Conservation (phyloP, 2,888 invertebrate genomes). For the Drosophila phalerata region DNA sequence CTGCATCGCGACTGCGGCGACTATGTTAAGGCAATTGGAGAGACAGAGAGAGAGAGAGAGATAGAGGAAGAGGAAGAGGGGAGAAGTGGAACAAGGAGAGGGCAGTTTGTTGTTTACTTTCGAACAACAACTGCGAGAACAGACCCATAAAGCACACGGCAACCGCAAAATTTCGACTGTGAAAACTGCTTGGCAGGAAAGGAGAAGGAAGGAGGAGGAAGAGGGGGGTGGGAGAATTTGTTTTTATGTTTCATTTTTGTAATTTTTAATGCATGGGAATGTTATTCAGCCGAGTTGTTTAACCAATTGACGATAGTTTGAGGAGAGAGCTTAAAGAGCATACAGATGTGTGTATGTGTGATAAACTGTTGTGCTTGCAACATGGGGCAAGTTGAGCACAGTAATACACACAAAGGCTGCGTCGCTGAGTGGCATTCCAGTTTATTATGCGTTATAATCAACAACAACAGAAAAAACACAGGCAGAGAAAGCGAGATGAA, state of each 20-base stretch:
- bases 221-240: slow-evolving; percentile 11
- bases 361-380: slow-evolving; percentile 24
- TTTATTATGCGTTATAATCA: slow-evolving; percentile 77
- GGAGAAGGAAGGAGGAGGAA: neutral
- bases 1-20: slow-evolving; percentile 43
- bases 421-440: slow-evolving; percentile 70
- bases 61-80: neutral
- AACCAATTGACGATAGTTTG: slow-evolving; percentile 56
- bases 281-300: slow-evolving; percentile 45
- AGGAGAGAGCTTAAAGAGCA: slow-evolving; percentile 13
- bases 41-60: too few relatives aligned
- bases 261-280: slow-evolving; percentile 60
- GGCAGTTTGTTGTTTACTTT: slow-evolving; percentile 50
- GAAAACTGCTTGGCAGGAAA: neutral
- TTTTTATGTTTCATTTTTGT: slow-evolving; percentile 25
- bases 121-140: slow-evolving; percentile 47
- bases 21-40: neutral
- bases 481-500: neutral
- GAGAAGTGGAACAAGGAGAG: neutral
- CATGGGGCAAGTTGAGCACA: slow-evolving; percentile 13
- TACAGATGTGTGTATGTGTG: neutral
- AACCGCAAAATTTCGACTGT: slow-evolving; percentile 55
- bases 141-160: slow-evolving; percentile 63
- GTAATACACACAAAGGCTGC: slow-evolving; percentile 23
- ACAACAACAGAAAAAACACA: slow-evolving; percentile 26